Base-by-base conservation (phyloP, 2,113 vertebrate species). In the Gavia stellata region DNA sequence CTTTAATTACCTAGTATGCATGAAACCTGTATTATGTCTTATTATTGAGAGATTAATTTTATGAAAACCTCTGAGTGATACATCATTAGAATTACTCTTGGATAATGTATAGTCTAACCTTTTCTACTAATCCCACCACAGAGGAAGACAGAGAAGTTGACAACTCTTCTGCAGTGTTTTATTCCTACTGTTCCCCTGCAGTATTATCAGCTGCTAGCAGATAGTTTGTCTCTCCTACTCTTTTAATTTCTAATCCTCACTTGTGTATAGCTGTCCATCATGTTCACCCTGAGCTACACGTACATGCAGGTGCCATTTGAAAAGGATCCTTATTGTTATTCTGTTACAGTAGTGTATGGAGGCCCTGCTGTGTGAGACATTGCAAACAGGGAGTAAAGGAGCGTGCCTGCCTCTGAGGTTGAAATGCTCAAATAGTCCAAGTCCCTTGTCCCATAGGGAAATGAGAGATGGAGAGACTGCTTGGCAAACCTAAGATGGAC, bases 21-120 rank as follows among this genome's bases (percentile, higher is more conserved):
- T 96, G 86, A 94, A 96, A 96, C 95, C 92, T 96, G 96, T 94
- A 92, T 97, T 96, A 94, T 95, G 95, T 91, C 93, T 97, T 97
- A 97, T 97, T 97, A 97, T 96, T 96, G 82, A 87, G 92, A 97
- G 96, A 97, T 96, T 96, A 96, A 96, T 97, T 96, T 96, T 92
- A 96, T 94, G 88, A 96, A 96, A 96, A 94, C 93, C 78, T 95
- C 55, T 19, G 90, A 90, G 93, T 86, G 96, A 94, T 97, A 94
- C 88, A 96, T 96, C 96, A 90, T 96, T 96, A 96, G 88, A 94
- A 45, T 91, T 95, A 89, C 88, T 96, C 86, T 77, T 86, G 86
- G 95, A 96, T 92, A 94, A 97, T 79, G 90, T 91, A 94, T 78
- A 91, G 90, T 88, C 63, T 95, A 96, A 96, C 93, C 92, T 96